These are phyloP conservation scores for Porites divaricata DNA, from an alignment of 92 coral and sea anemone species.

Conservation along the genomic window DNA sequence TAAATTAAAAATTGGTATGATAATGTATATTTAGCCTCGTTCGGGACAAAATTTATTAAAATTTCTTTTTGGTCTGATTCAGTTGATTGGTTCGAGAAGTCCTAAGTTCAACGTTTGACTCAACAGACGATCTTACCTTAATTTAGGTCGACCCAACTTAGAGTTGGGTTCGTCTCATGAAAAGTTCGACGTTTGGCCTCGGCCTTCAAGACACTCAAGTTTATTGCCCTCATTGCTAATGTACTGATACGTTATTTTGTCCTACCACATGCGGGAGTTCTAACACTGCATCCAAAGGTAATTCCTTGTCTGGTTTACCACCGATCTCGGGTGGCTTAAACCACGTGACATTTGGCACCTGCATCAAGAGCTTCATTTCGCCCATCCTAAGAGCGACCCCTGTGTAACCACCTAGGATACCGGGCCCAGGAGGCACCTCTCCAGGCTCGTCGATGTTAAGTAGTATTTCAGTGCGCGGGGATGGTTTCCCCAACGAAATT, in stretches of 20 bases:
- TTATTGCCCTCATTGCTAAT: too few relatives aligned
- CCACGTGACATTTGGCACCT: conserved; percentile 67
- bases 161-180: too few relatives aligned
- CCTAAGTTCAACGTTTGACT: too few relatives aligned
- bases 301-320: conserved; percentile 6
- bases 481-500: conserved; percentile 74
- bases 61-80: too few relatives aligned
- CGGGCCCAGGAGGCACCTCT: conserved; percentile 22
- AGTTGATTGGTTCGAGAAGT: too few relatives aligned
- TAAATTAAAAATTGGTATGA: too few relatives aligned
- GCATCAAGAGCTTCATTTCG: conserved; percentile 76
- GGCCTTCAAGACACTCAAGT: too few relatives aligned
- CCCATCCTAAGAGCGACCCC: conserved; percentile 75
- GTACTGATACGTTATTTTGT: neutral
- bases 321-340: conserved; percentile 75
- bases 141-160: too few relatives aligned
- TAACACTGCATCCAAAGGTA: conserved; percentile 2
- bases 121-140: too few relatives aligned
- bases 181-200: too few relatives aligned
- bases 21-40: too few relatives aligned
- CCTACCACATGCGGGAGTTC: conserved; percentile 5
- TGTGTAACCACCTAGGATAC: conserved; percentile 22
- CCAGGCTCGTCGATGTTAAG: conserved; percentile 72
- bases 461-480: conserved; percentile 81
- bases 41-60: too few relatives aligned